Evolutionary conservation across 2,113 vertebrate species (phyloP).

Genomic region (Tyto alba): DNA sequence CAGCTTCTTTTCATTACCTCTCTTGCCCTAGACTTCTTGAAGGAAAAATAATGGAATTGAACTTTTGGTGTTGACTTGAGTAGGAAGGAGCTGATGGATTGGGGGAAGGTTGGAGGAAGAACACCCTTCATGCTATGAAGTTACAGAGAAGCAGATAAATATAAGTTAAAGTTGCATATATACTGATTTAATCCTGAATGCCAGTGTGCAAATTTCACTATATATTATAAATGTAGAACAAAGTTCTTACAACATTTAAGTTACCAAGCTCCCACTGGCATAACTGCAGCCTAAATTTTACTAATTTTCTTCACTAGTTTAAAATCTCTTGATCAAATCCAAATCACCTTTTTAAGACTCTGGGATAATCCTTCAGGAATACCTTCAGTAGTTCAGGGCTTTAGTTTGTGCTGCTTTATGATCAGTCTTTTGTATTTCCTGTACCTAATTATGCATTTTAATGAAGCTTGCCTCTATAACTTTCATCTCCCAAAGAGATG

Average conservation of each 20-base stretch:
- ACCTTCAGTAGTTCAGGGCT: conserved; percentile 5
- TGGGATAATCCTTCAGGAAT: conserved; percentile 46
- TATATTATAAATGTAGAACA: background rate
- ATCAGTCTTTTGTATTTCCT: conserved; percentile 58
- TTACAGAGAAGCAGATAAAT: background rate
- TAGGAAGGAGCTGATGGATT: background rate
- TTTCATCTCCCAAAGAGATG: conserved; percentile 52
- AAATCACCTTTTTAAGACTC: conserved; percentile 34
- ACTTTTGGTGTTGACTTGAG: background rate
- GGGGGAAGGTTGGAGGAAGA: background rate
- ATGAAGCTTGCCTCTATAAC: conserved; percentile 41
- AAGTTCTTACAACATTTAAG: background rate
- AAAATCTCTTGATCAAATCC: conserved; percentile 34
- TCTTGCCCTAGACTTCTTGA: background rate
- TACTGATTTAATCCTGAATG: background rate
- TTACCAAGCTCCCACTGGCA: background rate
- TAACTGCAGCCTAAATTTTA: conserved; percentile 8
- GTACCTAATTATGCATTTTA: conserved; percentile 54
- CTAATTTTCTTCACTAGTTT: conserved; percentile 6
- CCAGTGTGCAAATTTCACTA: background rate
- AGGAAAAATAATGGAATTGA: background rate
- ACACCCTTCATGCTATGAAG: background rate
- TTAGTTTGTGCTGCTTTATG: conserved; percentile 47
- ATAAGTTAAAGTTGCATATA: background rate
- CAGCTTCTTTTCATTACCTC: background rate